Base-by-base conservation (phyloP, 2,113 vertebrate species). In the Spheniscus mendiculus region DNA sequence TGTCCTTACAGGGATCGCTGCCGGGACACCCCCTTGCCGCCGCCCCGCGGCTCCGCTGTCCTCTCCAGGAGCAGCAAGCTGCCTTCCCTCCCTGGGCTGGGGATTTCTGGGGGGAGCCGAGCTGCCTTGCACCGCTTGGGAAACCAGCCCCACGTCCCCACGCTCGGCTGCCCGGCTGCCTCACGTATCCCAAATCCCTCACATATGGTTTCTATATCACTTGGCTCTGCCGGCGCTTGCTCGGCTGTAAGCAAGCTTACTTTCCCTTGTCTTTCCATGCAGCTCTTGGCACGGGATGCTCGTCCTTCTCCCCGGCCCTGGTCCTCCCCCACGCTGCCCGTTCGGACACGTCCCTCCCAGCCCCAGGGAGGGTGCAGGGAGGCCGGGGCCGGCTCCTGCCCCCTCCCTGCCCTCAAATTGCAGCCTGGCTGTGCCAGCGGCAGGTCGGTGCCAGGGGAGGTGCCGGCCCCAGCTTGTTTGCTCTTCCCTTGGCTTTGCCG, bases 151-250 rank as follows among this genome's bases (percentile, higher is more conserved):
- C 42, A 3, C 47, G 6, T 76, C 78, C 55, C 69, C 11, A 1
- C 27, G 30, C 89, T 47, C 32, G 66, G 83, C 87, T 62, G 91
- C 96, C 90, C 83, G 21, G 78, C 72, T 93, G 90, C 90, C 91
- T 93, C 93, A 81, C 91, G 58, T 87, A 19, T 85, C 95, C 83
- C 79, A 95, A 97, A 94, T 97, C 92, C 87, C 87, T 82, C 91
- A 96, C 90, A 92, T 87, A 92, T 96, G 93, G 94, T 94, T 96
- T 96, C 96, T 73, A 97, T 97, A 93, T 93, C 94, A 80, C 94
- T 93, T 96, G 96, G 96, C 96, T 94, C 82, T 1, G 38, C 7
- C 69, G 74, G 87, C 22, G 66, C 93, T 94, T 81, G 96, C 95
- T 74, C 17, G 62, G 90, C 96, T 93, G 26, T 91, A 72, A 70